These are phyloP conservation scores for Megalops atlanticus DNA, from an alignment of 2,113 vertebrate genomes.

Conservation along the genomic window DNA sequence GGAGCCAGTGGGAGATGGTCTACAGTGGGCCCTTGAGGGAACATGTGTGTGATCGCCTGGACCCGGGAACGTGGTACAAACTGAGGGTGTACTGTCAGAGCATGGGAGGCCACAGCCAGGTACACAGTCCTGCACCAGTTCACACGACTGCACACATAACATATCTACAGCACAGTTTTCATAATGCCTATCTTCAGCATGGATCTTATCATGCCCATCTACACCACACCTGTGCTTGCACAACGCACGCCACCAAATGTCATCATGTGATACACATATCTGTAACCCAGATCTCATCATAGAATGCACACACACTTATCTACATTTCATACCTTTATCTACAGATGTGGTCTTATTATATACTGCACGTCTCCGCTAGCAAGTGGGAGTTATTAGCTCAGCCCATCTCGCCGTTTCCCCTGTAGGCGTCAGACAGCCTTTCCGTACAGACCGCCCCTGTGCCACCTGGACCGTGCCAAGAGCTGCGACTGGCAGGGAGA, in stretches of 20 bases:
- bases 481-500: slow-evolving; percentile 55
- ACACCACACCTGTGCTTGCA: too few species aligned
- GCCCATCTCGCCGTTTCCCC: slow-evolving; percentile 30
- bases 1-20: slow-evolving; percentile 64
- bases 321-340: too few species aligned
- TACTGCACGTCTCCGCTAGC: too few species aligned
- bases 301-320: too few species aligned
- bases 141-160: background rate
- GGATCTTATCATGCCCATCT: too few species aligned
- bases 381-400: too few species aligned
- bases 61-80: slow-evolving; percentile 69
- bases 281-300: background rate
- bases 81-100: slow-evolving; percentile 70
- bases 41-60: slow-evolving; percentile 70
- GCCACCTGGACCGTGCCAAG: slow-evolving; percentile 61
- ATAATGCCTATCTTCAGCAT: too few species aligned
- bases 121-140: slow-evolving; percentile 39
- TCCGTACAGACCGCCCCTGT: slow-evolving; percentile 66
- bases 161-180: too few species aligned
- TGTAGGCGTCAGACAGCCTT: slow-evolving; percentile 70
- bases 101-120: slow-evolving; percentile 72
- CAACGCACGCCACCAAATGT: too few species aligned
- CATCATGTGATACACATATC: background rate
- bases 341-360: too few species aligned
- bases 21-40: slow-evolving; percentile 68